phyloP scores from a whole-genome alignment of 2,113 vertebrate species.

The Rhinolophus ferrumequinum region DNA sequence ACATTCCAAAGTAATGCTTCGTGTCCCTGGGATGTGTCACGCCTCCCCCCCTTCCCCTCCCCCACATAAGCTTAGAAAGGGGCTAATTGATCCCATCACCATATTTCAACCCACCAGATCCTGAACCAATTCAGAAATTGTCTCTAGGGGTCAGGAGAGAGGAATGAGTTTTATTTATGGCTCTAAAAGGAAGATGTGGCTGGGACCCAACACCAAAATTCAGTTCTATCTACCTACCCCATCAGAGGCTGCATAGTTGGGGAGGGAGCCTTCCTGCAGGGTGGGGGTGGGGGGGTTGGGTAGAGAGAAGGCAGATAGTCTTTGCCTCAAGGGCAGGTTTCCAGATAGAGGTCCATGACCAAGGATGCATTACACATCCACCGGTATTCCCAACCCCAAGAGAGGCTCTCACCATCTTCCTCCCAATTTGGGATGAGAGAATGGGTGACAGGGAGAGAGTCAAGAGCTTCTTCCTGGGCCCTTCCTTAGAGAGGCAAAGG shows the following conservation, averaged over 20 bases:
- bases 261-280: accelerated
- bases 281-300: no score
- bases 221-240: neutral
- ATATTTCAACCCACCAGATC: neutral
- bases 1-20: neutral
- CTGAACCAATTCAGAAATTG: neutral
- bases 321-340: neutral
- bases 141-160: neutral
- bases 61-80: neutral
- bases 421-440: neutral
- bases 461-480: neutral
- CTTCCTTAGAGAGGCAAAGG: neutral
- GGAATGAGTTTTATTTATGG: neutral
- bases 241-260: accelerated
- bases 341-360: neutral
- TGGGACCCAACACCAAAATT: neutral
- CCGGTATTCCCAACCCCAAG: accelerated
- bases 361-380: neutral
- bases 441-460: neutral
- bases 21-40: neutral
- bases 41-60: accelerated
- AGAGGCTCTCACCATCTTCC: neutral
- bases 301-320: neutral
- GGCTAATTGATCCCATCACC: neutral
- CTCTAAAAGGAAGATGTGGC: neutral